Percentiles rank a stretch among this genome's conserved stretches.
phyloP scores from a whole-genome alignment of 2,113 vertebrate species.

The Cettia cetti region DNA sequence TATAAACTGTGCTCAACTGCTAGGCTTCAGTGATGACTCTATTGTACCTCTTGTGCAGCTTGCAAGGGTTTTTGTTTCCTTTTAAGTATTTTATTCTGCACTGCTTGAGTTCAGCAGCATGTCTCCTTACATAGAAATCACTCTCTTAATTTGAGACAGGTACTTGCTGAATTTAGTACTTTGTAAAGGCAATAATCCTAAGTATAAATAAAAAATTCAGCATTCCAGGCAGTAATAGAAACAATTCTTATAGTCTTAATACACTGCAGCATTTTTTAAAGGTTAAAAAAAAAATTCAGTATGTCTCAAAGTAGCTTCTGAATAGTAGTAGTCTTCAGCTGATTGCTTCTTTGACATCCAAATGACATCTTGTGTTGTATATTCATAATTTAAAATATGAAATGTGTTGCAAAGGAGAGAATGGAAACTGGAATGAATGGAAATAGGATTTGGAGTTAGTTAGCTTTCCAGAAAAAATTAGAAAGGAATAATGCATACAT shows the following conservation, averaged over 20 bases:
- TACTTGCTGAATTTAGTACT: constrained; percentile 39
- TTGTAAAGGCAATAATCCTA: constrained; percentile 38
- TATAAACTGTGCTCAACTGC: neutral
- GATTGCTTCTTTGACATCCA: constrained; percentile 38
- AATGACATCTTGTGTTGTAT: neutral
- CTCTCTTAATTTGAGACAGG: neutral
- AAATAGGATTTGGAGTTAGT: neutral
- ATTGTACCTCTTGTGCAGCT: neutral
- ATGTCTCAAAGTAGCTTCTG: constrained; percentile 3
- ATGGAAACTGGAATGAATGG: neutral
- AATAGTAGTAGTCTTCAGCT: constrained; percentile 30
- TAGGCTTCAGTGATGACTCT: neutral
- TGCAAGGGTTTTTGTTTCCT: neutral
- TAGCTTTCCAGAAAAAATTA: constrained; percentile 5
- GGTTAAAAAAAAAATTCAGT: neutral
- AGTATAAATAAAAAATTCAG: constrained; percentile 56
- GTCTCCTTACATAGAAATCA: neutral
- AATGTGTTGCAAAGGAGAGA: neutral
- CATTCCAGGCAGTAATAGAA: constrained; percentile 17
- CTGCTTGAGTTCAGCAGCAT: neutral
- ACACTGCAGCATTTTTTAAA: constrained; percentile 16
- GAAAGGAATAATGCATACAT: neutral
- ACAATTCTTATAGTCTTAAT: constrained; percentile 15
- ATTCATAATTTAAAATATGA: neutral
- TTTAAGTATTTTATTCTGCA: neutral